These are phyloP conservation scores for Nothura maculosa DNA, from an alignment of 2,797 vertebrate genomes.

Conservation along the genomic window DNA sequence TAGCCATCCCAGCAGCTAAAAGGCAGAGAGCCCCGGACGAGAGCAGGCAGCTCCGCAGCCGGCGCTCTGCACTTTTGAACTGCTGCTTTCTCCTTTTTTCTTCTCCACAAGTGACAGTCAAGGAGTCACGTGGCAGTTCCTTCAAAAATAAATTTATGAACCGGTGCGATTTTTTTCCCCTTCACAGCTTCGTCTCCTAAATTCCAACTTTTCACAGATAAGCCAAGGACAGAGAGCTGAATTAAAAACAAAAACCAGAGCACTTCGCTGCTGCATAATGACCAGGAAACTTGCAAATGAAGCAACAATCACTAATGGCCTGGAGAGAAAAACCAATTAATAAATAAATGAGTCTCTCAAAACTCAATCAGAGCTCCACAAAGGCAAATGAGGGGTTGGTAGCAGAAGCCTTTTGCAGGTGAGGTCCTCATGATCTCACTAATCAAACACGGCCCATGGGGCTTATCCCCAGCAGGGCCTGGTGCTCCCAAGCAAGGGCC, in stretches of 20 bases:
- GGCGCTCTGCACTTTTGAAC: neutral
- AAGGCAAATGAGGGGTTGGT: accelerated
- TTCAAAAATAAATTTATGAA: constrained; percentile 1
- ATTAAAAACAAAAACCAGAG: neutral
- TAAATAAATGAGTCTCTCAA: neutral
- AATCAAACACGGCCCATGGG: neutral
- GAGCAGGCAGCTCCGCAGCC: neutral
- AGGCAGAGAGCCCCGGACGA: neutral
- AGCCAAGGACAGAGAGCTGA: neutral
- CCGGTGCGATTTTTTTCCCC: neutral
- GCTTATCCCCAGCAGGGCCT: neutral
- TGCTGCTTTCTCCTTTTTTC: neutral
- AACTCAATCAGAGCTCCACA: neutral
- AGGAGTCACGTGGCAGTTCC: neutral
- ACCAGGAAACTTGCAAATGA: neutral
- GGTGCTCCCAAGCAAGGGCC: accelerated
- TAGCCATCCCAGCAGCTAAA: neutral
- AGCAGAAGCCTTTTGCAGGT: neutral
- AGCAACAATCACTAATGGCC: neutral
- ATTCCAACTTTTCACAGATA: constrained; percentile 20
- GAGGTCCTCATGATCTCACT: neutral
- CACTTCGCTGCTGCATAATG: neutral
- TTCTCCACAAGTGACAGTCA: neutral
- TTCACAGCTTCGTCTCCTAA: neutral
- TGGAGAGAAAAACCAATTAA: neutral